Evolutionary conservation across 1,140 invertebrate genomes (phyloP).

Genomic region (Drosophila ironensis): DNA sequence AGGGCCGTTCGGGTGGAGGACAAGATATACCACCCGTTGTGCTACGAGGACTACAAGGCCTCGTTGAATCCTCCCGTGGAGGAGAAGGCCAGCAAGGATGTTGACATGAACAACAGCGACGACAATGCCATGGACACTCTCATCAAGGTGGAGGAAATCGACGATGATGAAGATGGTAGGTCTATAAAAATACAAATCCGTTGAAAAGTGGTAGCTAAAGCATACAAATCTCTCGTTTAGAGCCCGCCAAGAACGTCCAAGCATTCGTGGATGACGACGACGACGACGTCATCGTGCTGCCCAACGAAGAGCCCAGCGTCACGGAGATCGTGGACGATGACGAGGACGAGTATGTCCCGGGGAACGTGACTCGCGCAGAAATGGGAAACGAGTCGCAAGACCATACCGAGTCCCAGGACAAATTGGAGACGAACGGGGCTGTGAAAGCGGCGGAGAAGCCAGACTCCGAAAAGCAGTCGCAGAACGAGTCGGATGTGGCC

Average conservation of each 20-base stretch:
- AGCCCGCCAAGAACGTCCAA: slow-evolving; percentile 13
- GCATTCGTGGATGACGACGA: slow-evolving; percentile 65
- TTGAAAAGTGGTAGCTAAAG: too few species aligned
- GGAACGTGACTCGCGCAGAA: slow-evolving; percentile 49
- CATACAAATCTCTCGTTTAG: background rate
- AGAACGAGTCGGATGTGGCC: slow-evolving; percentile 63
- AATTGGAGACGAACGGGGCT: too few species aligned
- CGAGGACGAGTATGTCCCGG: slow-evolving; percentile 78
- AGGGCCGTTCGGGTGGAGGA: slow-evolving; percentile 91
- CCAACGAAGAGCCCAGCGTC: slow-evolving; percentile 77
- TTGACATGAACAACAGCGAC: slow-evolving; percentile 62
- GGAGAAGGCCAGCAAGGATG: slow-evolving; percentile 22
- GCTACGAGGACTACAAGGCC: slow-evolving; percentile 92
- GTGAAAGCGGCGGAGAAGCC: slow-evolving; percentile 16
- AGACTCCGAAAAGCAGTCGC: slow-evolving; percentile 13
- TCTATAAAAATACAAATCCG: too few species aligned
- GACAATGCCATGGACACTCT: slow-evolving; percentile 77
- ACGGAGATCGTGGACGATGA: slow-evolving; percentile 81
- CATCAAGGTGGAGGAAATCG: slow-evolving; percentile 60
- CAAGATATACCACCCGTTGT: slow-evolving; percentile 94
- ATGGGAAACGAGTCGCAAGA: slow-evolving; percentile 42
- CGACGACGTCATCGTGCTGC: slow-evolving; percentile 81
- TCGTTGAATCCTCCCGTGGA: slow-evolving; percentile 59
- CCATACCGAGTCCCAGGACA: slow-evolving; percentile 34
- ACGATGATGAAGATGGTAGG: slow-evolving; percentile 48